Percentiles rank a stretch among this genome's conserved stretches.
Evolutionary conservation across 2,797 vertebrate species (phyloP).

Genomic region (Eulemur mongoz): DNA sequence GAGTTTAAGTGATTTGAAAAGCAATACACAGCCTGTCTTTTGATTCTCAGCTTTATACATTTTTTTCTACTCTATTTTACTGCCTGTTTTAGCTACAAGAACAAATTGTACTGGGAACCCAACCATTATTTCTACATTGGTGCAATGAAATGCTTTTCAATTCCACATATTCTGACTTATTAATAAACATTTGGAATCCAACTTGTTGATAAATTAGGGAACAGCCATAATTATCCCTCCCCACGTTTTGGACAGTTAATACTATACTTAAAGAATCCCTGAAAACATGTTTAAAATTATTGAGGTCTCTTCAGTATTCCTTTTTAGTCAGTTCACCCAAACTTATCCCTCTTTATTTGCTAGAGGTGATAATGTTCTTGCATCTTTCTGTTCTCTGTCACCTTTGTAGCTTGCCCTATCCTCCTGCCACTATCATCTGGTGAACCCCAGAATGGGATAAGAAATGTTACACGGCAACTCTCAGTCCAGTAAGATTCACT

Average conservation of each 20-base stretch:
- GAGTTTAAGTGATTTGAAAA: neutral
- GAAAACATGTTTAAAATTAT: neutral
- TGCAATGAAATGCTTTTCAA: constrained; percentile 35
- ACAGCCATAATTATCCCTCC: neutral
- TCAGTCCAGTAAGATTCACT: neutral
- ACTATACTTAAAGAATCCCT: neutral
- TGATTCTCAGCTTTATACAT: neutral
- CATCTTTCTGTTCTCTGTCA: neutral
- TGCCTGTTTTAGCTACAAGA: neutral
- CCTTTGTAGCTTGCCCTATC: neutral
- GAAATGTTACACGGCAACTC: constrained; percentile 4
- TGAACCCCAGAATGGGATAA: neutral
- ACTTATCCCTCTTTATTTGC: neutral
- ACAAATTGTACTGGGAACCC: neutral
- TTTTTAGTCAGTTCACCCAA: constrained; percentile 7
- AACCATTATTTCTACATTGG: neutral
- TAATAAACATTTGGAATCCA: neutral
- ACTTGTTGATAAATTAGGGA: neutral
- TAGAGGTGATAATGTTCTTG: neutral
- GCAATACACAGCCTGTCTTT: neutral
- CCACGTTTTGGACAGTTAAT: neutral
- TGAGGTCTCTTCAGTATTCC: neutral
- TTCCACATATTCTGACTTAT: neutral
- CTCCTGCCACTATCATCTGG: neutral
- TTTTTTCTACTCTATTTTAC: neutral